Conservation (phyloP, 1,140 invertebrate genomes). For the Zaprionus camerounensis region DNA sequence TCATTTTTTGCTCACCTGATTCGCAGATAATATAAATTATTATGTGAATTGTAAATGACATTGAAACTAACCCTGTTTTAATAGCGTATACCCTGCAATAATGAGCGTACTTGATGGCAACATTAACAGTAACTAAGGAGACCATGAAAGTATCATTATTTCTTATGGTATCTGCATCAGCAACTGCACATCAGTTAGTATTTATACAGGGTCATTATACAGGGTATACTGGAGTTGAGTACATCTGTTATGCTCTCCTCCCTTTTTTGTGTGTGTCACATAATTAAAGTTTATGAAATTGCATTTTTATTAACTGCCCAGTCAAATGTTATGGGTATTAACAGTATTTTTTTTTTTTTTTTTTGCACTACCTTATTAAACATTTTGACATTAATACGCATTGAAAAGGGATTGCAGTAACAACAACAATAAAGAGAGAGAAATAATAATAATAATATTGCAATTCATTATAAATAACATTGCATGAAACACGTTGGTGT, state of each 20-base stretch:
- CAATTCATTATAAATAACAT: conserved; percentile 43
- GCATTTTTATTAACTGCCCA: conserved; percentile 51
- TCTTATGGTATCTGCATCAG: too few relatives aligned
- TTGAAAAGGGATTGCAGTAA: conserved; percentile 35
- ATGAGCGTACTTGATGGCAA: too few relatives aligned
- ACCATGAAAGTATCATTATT: too few relatives aligned
- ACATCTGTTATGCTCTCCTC: not conserved
- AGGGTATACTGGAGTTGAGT: not conserved
- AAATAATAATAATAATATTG: conserved; percentile 6
- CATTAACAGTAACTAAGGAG: too few relatives aligned
- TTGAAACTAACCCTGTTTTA: conserved; percentile 21
- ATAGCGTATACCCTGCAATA: not conserved
- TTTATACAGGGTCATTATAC: not conserved
- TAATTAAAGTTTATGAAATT: conserved; percentile 62
- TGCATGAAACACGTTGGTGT: conserved; percentile 11
- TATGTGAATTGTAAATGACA: conserved; percentile 48
- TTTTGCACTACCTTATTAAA: conserved; percentile 32
- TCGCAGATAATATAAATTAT: conserved; percentile 33
- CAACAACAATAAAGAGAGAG: not conserved
- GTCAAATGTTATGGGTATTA: conserved; percentile 27
- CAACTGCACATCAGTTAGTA: too few relatives aligned
- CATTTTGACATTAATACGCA: conserved; percentile 59
- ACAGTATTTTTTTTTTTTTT: conserved; percentile 1
- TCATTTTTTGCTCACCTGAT: conserved; percentile 15
- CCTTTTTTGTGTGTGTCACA: conserved; percentile 1